Conservation (phyloP, 2,888 invertebrate genomes). For the Agrotis ipsilon region DNA sequence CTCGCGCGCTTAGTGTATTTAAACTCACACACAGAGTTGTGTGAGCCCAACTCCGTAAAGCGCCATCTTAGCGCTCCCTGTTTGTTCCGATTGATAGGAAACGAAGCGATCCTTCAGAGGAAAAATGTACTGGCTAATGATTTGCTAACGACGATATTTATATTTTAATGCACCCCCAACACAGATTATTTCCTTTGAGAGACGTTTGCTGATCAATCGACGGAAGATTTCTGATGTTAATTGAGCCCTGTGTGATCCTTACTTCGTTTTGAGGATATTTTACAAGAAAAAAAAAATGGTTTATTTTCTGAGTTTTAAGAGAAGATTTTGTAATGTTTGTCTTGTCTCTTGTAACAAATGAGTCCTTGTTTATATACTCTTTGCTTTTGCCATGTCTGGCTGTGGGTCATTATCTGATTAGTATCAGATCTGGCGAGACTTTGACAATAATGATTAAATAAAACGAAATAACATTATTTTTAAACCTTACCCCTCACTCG, state of each 20-base stretch:
- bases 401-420: too few relatives aligned
- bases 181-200: conserved; percentile 90
- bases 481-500: too few relatives aligned
- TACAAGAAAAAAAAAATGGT: neutral
- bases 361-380: neutral
- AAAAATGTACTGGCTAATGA: conserved; percentile 88
- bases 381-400: neutral
- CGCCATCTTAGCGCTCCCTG: conserved; percentile 64
- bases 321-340: neutral
- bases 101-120: conserved; percentile 78
- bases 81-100: conserved; percentile 84
- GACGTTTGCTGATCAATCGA: conserved; percentile 76
- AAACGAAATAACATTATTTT: too few relatives aligned
- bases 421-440: too few relatives aligned
- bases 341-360: too few relatives aligned
- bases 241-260: conserved; percentile 55
- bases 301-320: neutral
- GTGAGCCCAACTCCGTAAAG: conserved; percentile 1
- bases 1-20: too few relatives aligned
- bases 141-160: conserved; percentile 91
- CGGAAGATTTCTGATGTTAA: conserved; percentile 65
- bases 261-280: conserved; percentile 4
- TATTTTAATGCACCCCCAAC: conserved; percentile 87
- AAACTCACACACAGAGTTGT: too few relatives aligned
- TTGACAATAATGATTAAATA: too few relatives aligned